Evolutionary conservation across 2,797 vertebrate species (phyloP).

Genomic region (Peromyscus aztecus): DNA sequence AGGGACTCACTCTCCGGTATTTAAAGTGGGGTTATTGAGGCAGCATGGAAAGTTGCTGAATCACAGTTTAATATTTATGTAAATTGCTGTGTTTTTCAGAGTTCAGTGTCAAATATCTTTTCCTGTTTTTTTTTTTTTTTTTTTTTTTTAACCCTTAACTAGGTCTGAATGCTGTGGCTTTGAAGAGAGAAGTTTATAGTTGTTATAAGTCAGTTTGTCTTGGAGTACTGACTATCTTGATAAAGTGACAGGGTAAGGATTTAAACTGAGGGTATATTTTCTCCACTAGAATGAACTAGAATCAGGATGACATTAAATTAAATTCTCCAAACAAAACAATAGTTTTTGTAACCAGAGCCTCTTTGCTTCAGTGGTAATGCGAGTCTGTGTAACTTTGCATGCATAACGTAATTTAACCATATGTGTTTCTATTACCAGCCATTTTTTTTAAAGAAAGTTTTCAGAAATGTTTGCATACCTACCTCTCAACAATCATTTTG

Average conservation of each 20-base stretch:
- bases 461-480: background rate
- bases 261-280: constrained; percentile 14
- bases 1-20: constrained; percentile 53
- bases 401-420: background rate
- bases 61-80: constrained; percentile 82
- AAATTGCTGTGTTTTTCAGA: constrained; percentile 70
- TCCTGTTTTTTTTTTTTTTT: background rate
- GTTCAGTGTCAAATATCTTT: constrained; percentile 59
- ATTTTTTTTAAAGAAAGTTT: background rate
- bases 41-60: constrained; percentile 81
- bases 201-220: background rate
- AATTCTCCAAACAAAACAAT: background rate
- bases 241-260: background rate
- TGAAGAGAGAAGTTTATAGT: constrained; percentile 1
- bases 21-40: constrained; percentile 39
- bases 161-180: background rate
- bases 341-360: background rate
- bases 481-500: constrained; percentile 12
- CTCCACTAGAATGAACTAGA: background rate
- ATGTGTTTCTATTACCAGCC: background rate
- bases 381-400: background rate
- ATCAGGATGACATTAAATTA: background rate
- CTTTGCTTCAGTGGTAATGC: background rate
- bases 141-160: background rate
- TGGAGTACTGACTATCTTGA: background rate